A percentile compares a stretch with the other conserved stretches of the same genome.
Evolutionary conservation across 2,113 vertebrate species (phyloP).

Genomic region (Oncorhynchus nerka): DNA sequence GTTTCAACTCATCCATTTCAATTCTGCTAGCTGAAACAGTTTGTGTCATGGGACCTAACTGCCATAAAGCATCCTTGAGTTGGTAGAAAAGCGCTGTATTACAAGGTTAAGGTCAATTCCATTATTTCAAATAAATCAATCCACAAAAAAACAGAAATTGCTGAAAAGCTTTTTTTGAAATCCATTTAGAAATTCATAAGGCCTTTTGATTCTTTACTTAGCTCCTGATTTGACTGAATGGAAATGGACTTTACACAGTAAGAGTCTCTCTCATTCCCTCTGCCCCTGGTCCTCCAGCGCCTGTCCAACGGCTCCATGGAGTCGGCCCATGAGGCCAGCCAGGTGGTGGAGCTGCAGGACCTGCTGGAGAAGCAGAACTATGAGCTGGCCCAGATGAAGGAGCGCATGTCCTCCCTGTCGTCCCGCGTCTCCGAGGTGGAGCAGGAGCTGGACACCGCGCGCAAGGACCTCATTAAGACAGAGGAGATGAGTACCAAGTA

Average conservation of each 20-base stretch:
- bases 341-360: conserved; percentile 96
- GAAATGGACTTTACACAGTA: too few relatives aligned
- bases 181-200: too few relatives aligned
- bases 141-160: too few relatives aligned
- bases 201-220: too few relatives aligned
- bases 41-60: too few relatives aligned
- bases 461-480: conserved; percentile 96
- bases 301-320: conserved; percentile 96
- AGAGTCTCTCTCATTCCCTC: background rate
- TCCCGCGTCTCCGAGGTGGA: conserved; percentile 94
- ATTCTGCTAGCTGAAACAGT: background rate
- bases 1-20: background rate
- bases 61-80: too few relatives aligned
- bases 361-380: conserved; percentile 97
- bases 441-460: conserved; percentile 94
- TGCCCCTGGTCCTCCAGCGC: conserved; percentile 69
- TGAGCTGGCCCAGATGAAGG: conserved; percentile 99
- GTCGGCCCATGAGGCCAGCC: conserved; percentile 88
- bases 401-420: conserved; percentile 91
- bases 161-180: too few relatives aligned
- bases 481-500: conserved; percentile 98
- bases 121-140: too few relatives aligned
- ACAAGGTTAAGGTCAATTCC: too few relatives aligned
- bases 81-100: too few relatives aligned
- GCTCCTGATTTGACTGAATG: too few relatives aligned